A percentile compares a stretch with the other conserved stretches of the same genome.
phyloP scores from a whole-genome alignment of 2,113 vertebrate genomes.

The Leptocoma aspasia region DNA sequence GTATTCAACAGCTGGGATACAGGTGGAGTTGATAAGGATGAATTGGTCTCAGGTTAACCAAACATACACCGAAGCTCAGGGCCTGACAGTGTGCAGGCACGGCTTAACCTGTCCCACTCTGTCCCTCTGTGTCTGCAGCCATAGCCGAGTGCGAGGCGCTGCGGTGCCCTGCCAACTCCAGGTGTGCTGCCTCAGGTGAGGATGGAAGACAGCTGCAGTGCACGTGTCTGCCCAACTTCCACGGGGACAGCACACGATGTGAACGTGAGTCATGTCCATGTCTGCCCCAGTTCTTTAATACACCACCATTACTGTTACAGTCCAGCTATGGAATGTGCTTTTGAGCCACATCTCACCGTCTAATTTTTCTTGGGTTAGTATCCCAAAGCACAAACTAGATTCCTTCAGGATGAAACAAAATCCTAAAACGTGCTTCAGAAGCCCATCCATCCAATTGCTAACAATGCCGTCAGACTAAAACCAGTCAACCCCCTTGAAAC shows the following conservation, averaged over 20 bases:
- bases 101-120: neutral
- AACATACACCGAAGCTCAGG: neutral
- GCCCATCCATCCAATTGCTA: neutral
- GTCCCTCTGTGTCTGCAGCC: conserved; percentile 59
- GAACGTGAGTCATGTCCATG: conserved; percentile 75
- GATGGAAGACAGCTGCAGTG: conserved; percentile 73
- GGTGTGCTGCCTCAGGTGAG: conserved; percentile 72
- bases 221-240: conserved; percentile 78
- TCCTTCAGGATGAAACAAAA: neutral
- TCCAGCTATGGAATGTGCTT: fast-evolving
- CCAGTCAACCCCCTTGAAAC: neutral
- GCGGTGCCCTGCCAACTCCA: conserved; percentile 75
- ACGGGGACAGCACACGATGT: conserved; percentile 64
- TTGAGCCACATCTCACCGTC: neutral
- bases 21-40: fast-evolving
- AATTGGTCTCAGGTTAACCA: neutral
- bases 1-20: neutral
- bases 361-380: neutral
- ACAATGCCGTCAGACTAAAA: neutral
- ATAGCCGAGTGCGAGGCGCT: conserved; percentile 76
- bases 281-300: neutral
- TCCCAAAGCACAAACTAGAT: neutral
- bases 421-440: neutral
- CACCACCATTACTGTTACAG: neutral
- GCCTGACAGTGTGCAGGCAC: fast-evolving